Percentiles rank a stretch among this genome's conserved stretches.
These are phyloP conservation scores for Polydesmus complanatus DNA, from an alignment of 2,888 invertebrate species.

Conservation along the genomic window DNA sequence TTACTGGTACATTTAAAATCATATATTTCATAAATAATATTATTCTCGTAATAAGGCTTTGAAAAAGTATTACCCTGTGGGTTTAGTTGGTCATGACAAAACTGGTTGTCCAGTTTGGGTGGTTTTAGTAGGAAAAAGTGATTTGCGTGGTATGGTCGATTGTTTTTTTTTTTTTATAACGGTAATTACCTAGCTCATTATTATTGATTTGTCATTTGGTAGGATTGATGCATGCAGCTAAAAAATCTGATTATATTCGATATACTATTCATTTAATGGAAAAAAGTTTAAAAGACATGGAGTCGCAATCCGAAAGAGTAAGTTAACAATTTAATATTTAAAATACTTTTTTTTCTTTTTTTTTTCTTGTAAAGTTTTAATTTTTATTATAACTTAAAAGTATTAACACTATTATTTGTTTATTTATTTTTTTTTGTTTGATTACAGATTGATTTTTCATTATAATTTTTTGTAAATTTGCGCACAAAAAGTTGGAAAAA, in stretches of 20 bases:
- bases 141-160: constrained; percentile 13
- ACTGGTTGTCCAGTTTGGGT: constrained; percentile 66
- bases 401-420: too few relatives aligned
- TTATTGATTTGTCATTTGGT: not conserved
- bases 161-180: not conserved
- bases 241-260: constrained; percentile 56
- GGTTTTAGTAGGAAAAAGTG: constrained; percentile 50
- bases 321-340: not conserved
- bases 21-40: not conserved
- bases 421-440: too few relatives aligned
- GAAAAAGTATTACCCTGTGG: constrained; percentile 58
- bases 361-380: too few relatives aligned
- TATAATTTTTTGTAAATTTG: not conserved
- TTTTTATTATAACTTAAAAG: too few relatives aligned
- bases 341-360: too few relatives aligned
- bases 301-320: constrained; percentile 28
- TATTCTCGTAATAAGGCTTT: constrained; percentile 39
- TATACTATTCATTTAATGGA: constrained; percentile 42
- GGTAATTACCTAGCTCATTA: too few relatives aligned
- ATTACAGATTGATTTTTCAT: too few relatives aligned
- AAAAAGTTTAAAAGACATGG: constrained; percentile 26
- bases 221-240: constrained; percentile 59
- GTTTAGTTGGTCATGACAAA: constrained; percentile 64
- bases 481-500: not conserved
- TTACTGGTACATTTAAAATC: not conserved